Percentiles rank a stretch among this genome's conserved stretches.
These are phyloP conservation scores for Drosophila sulfurigaster DNA, from an alignment of 1,140 invertebrate species.

Conservation along the genomic window DNA sequence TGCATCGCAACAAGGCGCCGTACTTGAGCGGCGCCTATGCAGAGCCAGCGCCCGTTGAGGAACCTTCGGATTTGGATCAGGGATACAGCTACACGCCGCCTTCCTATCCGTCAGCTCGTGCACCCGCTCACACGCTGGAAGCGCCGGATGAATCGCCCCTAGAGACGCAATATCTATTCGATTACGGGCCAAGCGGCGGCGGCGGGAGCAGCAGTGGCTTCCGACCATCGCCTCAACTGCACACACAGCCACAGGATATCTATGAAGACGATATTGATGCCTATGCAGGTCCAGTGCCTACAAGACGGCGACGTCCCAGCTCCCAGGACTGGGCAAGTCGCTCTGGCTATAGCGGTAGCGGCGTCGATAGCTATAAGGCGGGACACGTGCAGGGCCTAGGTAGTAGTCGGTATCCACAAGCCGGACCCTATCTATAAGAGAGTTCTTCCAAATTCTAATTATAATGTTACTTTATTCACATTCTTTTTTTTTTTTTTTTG, in stretches of 20 bases:
- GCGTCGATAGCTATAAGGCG: conserved; percentile 71
- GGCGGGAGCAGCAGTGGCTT: conserved; percentile 36
- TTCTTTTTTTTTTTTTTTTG: conserved; percentile 64
- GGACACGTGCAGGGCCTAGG: conserved; percentile 65
- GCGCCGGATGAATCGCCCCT: conserved; percentile 52
- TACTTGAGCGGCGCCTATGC: conserved; percentile 47
- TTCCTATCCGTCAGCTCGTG: conserved; percentile 13
- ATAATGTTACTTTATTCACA: conserved; percentile 47
- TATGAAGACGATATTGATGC: conserved; percentile 56
- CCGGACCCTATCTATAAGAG: conserved; percentile 61
- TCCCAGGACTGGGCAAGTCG: conserved; percentile 47
- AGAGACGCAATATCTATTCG: conserved; percentile 45
- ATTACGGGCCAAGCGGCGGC: conserved; percentile 22
- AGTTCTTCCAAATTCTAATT: neutral
- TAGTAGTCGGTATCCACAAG: conserved; percentile 55
- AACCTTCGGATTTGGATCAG: conserved; percentile 55
- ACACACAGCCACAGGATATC: conserved; percentile 14
- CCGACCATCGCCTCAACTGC: conserved; percentile 58
- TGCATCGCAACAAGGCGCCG: conserved; percentile 31
- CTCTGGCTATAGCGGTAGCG: conserved; percentile 32
- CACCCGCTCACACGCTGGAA: conserved; percentile 61
- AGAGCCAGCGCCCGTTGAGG: conserved; percentile 70
- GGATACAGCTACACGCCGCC: conserved; percentile 61
- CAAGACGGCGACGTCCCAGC: conserved; percentile 38
- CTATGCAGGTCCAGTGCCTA: conserved; percentile 46